These are phyloP conservation scores for Drosophila siamana DNA, from an alignment of 2,888 invertebrate genomes.

Conservation along the genomic window DNA sequence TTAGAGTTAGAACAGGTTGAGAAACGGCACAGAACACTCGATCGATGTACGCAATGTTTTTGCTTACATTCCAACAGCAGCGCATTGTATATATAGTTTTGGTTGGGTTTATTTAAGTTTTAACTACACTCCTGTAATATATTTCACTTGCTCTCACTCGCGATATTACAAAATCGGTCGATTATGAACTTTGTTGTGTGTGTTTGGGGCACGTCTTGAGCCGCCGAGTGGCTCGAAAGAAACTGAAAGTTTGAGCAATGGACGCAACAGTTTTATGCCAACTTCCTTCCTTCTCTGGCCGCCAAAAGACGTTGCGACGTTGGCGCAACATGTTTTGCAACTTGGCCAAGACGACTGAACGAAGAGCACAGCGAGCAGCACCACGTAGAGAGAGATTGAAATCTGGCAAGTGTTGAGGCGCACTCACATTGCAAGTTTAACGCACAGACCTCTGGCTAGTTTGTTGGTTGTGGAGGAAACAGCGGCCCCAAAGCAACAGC, in stretches of 20 bases:
- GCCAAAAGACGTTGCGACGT: conserved; percentile 28
- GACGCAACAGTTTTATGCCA: conserved; percentile 83
- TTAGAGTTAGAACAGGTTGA: conserved; percentile 4
- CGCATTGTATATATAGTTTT: conserved; percentile 51
- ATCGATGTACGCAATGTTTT: neutral
- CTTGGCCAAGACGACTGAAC: conserved; percentile 56
- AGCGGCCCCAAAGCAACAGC: conserved; percentile 3
- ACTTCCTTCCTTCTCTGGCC: conserved; percentile 72
- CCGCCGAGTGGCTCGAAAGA: conserved; percentile 78
- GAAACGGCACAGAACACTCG: neutral
- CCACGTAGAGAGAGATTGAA: conserved; percentile 37
- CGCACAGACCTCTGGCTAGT: conserved; percentile 43
- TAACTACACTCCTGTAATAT: neutral
- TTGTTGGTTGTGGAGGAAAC: conserved; percentile 12
- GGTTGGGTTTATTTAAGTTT: conserved; percentile 17
- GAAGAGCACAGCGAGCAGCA: conserved; percentile 18
- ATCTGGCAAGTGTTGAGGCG: conserved; percentile 44
- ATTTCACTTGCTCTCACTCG: conserved; percentile 4
- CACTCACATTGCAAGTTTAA: conserved; percentile 40
- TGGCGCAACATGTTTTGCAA: conserved; percentile 74
- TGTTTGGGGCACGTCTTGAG: conserved; percentile 41
- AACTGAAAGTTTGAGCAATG: conserved; percentile 83
- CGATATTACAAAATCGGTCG: conserved; percentile 1
- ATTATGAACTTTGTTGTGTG: conserved; percentile 10
- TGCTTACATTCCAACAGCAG: conserved; percentile 69